These are phyloP conservation scores for Bovichtus variegatus DNA, from an alignment of 2,797 vertebrate species.

Conservation along the genomic window DNA sequence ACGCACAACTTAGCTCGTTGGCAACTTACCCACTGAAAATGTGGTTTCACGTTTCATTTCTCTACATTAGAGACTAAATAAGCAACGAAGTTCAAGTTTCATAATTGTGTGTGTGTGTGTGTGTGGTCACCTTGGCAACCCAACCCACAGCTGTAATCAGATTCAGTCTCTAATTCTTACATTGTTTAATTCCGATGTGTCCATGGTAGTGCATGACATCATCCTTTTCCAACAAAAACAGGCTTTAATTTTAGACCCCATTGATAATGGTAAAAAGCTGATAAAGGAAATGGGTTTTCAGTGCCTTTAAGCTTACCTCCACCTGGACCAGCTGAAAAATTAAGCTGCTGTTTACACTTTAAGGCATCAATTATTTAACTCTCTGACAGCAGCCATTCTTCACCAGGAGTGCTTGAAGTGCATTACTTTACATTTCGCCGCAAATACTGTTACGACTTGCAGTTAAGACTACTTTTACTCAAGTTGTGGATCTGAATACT, in stretches of 20 bases:
- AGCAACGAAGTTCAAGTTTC: neutral
- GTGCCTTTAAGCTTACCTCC: slow-evolving; percentile 47
- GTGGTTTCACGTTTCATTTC: neutral
- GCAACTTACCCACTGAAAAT: neutral
- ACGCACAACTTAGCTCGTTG: neutral
- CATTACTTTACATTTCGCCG: slow-evolving; percentile 2
- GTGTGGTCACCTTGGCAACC: neutral
- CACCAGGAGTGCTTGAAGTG: slow-evolving; percentile 15
- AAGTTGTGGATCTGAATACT: slow-evolving; percentile 3
- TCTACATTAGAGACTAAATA: neutral
- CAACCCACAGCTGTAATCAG: neutral
- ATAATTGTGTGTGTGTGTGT: neutral
- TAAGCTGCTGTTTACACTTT: slow-evolving; percentile 40
- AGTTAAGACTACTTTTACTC: neutral
- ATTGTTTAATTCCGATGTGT: neutral
- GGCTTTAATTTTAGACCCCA: too few species aligned
- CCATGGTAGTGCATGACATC: neutral
- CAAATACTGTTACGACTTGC: neutral
- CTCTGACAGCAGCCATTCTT: slow-evolving; percentile 20
- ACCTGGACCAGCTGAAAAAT: slow-evolving; percentile 38
- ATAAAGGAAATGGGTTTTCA: slow-evolving; percentile 41
- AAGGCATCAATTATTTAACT: slow-evolving; percentile 39
- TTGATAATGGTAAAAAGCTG: slow-evolving; percentile 24
- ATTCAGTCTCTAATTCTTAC: neutral
- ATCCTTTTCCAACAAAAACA: neutral